Percentiles rank a stretch among this genome's conserved stretches.
Evolutionary conservation across 2,797 vertebrate species (phyloP).

Genomic region (Aeoliscus strigatus): DNA sequence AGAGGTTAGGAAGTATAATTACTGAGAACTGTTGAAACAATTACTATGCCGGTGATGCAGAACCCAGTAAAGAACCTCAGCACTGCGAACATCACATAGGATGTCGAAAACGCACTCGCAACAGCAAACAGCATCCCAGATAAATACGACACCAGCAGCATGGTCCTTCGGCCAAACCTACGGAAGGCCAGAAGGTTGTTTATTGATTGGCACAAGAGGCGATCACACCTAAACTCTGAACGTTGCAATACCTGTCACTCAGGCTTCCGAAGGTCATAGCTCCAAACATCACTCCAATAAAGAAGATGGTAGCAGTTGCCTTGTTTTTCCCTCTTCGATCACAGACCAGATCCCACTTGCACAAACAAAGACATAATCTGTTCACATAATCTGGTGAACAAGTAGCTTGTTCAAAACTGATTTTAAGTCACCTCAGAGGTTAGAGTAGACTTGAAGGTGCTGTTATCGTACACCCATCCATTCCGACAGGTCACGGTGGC

Average conservation of each 20-base stretch:
- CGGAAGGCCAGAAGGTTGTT: background rate
- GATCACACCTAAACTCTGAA: no score
- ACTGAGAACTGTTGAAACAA: conserved; percentile 68
- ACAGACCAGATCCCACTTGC: conserved; percentile 76
- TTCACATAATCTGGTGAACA: background rate
- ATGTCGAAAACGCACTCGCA: conserved; percentile 67
- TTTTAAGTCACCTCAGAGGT: conserved; percentile 79
- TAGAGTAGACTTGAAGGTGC: conserved; percentile 82
- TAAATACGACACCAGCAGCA: conserved; percentile 68
- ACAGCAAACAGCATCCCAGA: conserved; percentile 55
- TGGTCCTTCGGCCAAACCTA: conserved; percentile 70
- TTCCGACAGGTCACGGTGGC: conserved; percentile 67
- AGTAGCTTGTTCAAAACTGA: background rate
- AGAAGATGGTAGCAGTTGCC: conserved; percentile 71
- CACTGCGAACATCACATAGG: conserved; percentile 67
- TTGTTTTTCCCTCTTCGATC: conserved; percentile 66
- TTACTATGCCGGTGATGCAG: conserved; percentile 70
- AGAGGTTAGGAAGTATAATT: conserved; percentile 14
- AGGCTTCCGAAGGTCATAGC: conserved; percentile 68
- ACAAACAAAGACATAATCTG: conserved; percentile 6
- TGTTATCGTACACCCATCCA: conserved; percentile 85
- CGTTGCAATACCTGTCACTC: conserved; percentile 65
- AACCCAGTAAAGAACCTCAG: conserved; percentile 74
- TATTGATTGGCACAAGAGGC: no score
- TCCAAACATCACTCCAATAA: conserved; percentile 76